A percentile compares a stretch with the other conserved stretches of the same genome.
phyloP scores from a whole-genome alignment of 2,113 vertebrate species.

The Tretioscincus oriximinensis region DNA sequence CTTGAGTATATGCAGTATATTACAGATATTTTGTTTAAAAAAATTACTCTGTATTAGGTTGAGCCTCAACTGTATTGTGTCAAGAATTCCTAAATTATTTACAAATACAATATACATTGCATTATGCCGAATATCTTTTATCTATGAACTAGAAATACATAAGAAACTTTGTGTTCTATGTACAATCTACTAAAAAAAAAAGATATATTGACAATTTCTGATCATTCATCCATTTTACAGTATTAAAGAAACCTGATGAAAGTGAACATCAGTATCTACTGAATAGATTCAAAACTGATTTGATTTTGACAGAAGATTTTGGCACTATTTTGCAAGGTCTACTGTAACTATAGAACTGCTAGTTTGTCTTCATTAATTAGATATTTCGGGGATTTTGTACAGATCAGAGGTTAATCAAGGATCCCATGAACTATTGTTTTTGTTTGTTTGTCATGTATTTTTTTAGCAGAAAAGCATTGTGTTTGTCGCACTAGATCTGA shows the following conservation, averaged over 20 bases:
- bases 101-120: not conserved
- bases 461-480: slow-evolving; percentile 2
- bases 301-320: not conserved
- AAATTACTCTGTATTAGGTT: too few species aligned
- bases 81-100: not conserved
- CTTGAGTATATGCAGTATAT: too few species aligned
- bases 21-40: not conserved
- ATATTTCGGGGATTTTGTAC: slow-evolving; percentile 2
- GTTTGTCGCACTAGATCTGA: slow-evolving; percentile 41
- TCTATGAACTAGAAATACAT: not conserved
- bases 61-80: not conserved
- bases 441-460: slow-evolving; percentile 5
- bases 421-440: slow-evolving; percentile 13
- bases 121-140: not conserved
- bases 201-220: not conserved
- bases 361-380: too few species aligned
- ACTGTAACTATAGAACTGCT: not conserved
- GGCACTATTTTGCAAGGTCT: slow-evolving; percentile 2
- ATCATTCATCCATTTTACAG: not conserved
- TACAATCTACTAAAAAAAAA: not conserved
- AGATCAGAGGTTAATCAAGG: slow-evolving; percentile 12
- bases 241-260: slow-evolving; percentile 2
- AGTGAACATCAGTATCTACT: not conserved
- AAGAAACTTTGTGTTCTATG: not conserved
- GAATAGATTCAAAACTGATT: not conserved